A percentile compares a stretch with the other conserved stretches of the same genome.
These are phyloP conservation scores for Dione juno DNA, from an alignment of 2,888 invertebrate genomes.

Conservation along the genomic window DNA sequence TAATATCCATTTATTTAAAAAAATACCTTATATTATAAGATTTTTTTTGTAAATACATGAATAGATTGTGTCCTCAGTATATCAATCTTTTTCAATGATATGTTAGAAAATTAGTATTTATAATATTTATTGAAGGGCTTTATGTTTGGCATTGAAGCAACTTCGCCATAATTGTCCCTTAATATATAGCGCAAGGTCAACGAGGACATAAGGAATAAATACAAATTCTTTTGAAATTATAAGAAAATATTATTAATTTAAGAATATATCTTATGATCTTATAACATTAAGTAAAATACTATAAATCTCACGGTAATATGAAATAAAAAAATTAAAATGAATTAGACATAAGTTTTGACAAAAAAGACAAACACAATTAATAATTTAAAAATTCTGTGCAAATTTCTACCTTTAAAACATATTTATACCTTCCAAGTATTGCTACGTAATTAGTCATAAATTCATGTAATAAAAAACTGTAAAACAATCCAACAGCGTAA, in stretches of 20 bases:
- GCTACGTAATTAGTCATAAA: neutral
- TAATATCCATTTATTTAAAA: no score
- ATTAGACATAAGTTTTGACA: no score
- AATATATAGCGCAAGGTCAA: constrained; percentile 38
- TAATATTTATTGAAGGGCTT: neutral
- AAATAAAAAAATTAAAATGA: no score
- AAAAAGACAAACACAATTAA: no score
- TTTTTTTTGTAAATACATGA: no score
- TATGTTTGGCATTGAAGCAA: constrained; percentile 19
- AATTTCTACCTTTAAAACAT: neutral
- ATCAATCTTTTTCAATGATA: neutral
- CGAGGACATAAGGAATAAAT: constrained; percentile 32
- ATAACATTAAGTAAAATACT: no score
- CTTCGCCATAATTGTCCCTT: constrained; percentile 25
- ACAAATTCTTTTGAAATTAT: no score
- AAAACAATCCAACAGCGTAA: neutral
- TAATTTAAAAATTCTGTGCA: no score
- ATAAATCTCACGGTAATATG: no score
- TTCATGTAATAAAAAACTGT: neutral
- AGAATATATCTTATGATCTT: no score
- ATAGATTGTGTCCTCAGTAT: neutral
- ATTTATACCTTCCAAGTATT: neutral
- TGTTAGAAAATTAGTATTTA: neutral
- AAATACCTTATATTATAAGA: no score
- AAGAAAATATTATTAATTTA: no score